Evolutionary conservation across 2,888 invertebrate species (phyloP), one percentile per base, ranked within the genome.

Genomic region (Pterostichus niger): DNA sequence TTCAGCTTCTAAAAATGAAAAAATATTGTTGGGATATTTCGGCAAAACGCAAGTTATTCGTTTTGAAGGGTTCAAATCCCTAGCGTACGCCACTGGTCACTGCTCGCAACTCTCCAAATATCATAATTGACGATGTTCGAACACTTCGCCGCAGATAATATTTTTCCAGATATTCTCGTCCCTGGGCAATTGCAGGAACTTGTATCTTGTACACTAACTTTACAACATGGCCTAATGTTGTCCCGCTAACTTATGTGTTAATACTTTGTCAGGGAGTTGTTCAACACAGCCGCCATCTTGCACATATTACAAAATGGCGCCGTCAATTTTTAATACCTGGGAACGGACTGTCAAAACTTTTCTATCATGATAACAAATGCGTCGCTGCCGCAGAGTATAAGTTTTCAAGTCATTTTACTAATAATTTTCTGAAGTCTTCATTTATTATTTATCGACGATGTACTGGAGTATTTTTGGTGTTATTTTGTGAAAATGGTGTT

Each of bases 131-230:
- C 64, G 64, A 64, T 64, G 64, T 64, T 33, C 64, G 64, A 35
- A 64, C 40, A 40, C n/a, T 64, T n/a, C 24, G 6, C 13, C 64
- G 64, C 35, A 13, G 33, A 33, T 64, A 64, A 64, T 64, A 64
- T 64, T 64, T 64, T 64, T 64, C 64, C 64, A 64, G 64, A 64
- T 64, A 64, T 64, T 64, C 64, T 11, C 64, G 35, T 64, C 64
- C 64, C 64, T 33, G n/a, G 64, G 13, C 64, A 64, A 64, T 64
- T 64, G 35, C n/a, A 13, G 49, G 49, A 49, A 49, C n/a, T 49
- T 49, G 49, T 49, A 49, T 49, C 49, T 49, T 11, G 49, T 49
- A 13, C 10, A n/a, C 31, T 64, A 64, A 64, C 35, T 64, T 64
- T 59, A 59, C 31, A 17, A 59, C 59, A 31, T 35, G 33, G 35